These are phyloP conservation scores for Synergus umbraculus DNA, from an alignment of 2,888 invertebrate genomes.

Conservation along the genomic window DNA sequence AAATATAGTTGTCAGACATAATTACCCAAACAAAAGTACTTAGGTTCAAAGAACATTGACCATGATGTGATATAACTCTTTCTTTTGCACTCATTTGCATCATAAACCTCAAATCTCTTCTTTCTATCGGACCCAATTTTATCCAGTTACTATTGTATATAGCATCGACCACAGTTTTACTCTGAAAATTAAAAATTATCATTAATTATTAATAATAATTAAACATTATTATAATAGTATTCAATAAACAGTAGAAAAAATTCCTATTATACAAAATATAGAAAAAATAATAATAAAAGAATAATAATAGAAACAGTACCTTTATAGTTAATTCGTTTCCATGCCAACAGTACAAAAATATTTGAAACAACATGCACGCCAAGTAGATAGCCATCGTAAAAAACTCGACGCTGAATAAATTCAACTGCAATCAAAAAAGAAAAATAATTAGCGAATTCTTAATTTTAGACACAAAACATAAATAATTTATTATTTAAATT, in stretches of 20 bases:
- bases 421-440: constrained; percentile 25
- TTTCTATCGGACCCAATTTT: constrained; percentile 43
- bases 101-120: constrained; percentile 35
- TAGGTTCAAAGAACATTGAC: constrained; percentile 41
- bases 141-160: constrained; percentile 46
- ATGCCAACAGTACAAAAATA: constrained; percentile 49
- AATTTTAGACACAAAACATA: not conserved
- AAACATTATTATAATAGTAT: too few species aligned
- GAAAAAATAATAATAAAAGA: too few species aligned
- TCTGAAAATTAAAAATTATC: not conserved
- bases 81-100: constrained; percentile 41
- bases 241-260: too few species aligned
- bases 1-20: not conserved
- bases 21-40: constrained; percentile 42
- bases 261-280: too few species aligned
- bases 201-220: too few species aligned
- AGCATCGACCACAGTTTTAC: constrained; percentile 40
- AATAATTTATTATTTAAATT: not conserved
- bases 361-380: constrained; percentile 43
- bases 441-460: not conserved
- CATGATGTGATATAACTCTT: constrained; percentile 44
- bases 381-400: constrained; percentile 42
- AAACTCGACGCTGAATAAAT: constrained; percentile 36
- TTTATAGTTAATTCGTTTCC: constrained; percentile 48
- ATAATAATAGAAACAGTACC: constrained; percentile 4